These are phyloP conservation scores for Paedocypris sp. DNA, from an alignment of 2,113 vertebrate species.

Conservation along the genomic window DNA sequence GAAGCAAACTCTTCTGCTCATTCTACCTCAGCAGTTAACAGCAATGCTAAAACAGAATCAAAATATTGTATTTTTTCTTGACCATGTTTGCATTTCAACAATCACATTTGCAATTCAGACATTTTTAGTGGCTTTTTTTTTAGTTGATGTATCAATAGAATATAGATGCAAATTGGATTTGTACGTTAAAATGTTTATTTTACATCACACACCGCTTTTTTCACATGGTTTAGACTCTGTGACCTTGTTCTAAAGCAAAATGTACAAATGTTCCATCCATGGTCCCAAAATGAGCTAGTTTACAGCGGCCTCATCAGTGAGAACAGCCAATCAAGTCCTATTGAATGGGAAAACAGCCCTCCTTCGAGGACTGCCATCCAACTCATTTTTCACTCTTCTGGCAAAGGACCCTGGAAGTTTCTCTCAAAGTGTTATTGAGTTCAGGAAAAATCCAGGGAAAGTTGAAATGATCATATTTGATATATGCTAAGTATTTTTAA, in stretches of 20 bases:
- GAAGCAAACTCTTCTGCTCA: too few species aligned
- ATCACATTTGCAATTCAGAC: too few species aligned
- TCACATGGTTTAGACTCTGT: constrained; percentile 3
- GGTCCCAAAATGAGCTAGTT: not conserved
- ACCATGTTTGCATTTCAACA: too few species aligned
- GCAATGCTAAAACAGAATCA: too few species aligned
- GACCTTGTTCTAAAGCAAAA: constrained; percentile 15
- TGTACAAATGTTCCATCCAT: constrained; percentile 39
- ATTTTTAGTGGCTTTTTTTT: too few species aligned
- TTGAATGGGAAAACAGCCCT: constrained; percentile 13
- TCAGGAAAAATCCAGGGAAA: constrained; percentile 41
- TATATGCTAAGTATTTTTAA: constrained; percentile 24
- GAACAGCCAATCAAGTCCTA: constrained; percentile 18
- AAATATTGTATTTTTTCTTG: too few species aligned
- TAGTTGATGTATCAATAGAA: too few species aligned
- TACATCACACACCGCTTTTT: too few species aligned
- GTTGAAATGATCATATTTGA: constrained; percentile 19
- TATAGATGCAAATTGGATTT: too few species aligned
- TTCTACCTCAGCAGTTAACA: too few species aligned
- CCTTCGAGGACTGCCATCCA: constrained; percentile 33
- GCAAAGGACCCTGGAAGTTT: constrained; percentile 46
- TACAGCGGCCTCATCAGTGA: constrained; percentile 22
- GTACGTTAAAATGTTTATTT: too few species aligned
- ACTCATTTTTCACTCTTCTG: constrained; percentile 48
- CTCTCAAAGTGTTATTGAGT: constrained; percentile 42